Evolutionary conservation across 2,888 invertebrate species (phyloP).

Genomic region (Melanostoma scalare): DNA sequence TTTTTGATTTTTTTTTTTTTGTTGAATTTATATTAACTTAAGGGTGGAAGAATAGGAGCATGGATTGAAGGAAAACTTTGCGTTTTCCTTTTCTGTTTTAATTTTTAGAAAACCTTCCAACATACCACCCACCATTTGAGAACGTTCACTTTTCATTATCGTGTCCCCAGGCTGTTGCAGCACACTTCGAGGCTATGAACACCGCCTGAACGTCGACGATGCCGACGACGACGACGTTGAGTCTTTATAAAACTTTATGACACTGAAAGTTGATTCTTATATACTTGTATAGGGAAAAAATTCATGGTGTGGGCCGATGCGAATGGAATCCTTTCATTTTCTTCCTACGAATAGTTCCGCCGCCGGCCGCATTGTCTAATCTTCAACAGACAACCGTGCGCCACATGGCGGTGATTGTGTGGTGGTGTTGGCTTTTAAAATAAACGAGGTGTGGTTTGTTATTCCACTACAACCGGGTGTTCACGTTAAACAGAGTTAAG

Average conservation of each 20-base stretch:
- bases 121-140: background rate
- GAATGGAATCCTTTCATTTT: constrained; percentile 46
- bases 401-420: constrained; percentile 48
- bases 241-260: constrained; percentile 54
- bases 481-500: background rate
- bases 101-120: background rate
- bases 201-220: background rate
- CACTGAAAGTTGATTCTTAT: constrained; percentile 55
- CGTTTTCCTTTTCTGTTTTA: background rate
- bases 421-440: constrained; percentile 2
- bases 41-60: background rate
- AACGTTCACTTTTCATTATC: constrained; percentile 55
- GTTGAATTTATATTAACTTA: too few relatives aligned
- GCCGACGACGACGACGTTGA: constrained; percentile 20
- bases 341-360: constrained; percentile 37
- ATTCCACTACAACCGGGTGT: constrained; percentile 4
- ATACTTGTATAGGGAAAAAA: background rate
- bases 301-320: background rate
- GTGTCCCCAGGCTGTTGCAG: constrained; percentile 14
- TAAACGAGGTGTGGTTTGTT: constrained; percentile 54
- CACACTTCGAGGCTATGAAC: constrained; percentile 10
- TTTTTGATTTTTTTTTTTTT: too few relatives aligned
- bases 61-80: constrained; percentile 5
- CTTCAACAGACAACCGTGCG: constrained; percentile 60
- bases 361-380: constrained; percentile 54